A percentile compares a stretch with the other conserved stretches of the same genome.
These are phyloP conservation scores for Rhodinocichla rosea DNA, from an alignment of 2,113 vertebrate genomes.

Conservation along the genomic window DNA sequence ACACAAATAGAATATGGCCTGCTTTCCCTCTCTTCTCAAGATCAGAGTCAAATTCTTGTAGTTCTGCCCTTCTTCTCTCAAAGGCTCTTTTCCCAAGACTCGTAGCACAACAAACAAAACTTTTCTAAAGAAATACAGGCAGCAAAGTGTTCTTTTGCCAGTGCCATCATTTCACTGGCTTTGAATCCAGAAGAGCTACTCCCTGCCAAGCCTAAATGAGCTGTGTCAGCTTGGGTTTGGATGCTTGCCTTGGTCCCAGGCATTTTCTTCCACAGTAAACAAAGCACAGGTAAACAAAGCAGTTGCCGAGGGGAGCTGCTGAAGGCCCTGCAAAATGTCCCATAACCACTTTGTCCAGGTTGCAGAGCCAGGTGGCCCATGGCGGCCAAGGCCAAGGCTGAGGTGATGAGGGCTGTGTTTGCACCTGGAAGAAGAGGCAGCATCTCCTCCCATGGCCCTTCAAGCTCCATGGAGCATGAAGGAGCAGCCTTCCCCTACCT, in stretches of 20 bases:
- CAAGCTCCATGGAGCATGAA: background rate
- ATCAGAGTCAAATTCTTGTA: background rate
- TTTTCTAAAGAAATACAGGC: background rate
- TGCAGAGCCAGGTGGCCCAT: background rate
- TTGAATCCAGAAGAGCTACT: background rate
- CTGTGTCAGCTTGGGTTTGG: slow-evolving; percentile 18
- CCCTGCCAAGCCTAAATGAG: slow-evolving; percentile 21
- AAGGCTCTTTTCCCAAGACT: background rate
- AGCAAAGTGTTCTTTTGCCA: background rate
- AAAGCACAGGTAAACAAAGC: background rate
- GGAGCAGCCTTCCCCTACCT: background rate
- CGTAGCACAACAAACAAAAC: background rate
- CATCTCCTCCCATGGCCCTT: accelerated
- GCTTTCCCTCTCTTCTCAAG: background rate
- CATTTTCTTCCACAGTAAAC: background rate
- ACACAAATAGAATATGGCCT: background rate
- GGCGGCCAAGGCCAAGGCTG: background rate
- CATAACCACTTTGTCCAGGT: background rate
- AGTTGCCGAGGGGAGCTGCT: background rate
- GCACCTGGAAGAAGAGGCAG: background rate
- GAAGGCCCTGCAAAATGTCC: background rate
- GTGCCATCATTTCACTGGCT: background rate
- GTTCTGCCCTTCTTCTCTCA: background rate
- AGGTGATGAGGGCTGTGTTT: accelerated
- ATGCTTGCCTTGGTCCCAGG: background rate